Evolutionary conservation across 2,797 vertebrate genomes (phyloP).

Genomic region (Paguma larvata): DNA sequence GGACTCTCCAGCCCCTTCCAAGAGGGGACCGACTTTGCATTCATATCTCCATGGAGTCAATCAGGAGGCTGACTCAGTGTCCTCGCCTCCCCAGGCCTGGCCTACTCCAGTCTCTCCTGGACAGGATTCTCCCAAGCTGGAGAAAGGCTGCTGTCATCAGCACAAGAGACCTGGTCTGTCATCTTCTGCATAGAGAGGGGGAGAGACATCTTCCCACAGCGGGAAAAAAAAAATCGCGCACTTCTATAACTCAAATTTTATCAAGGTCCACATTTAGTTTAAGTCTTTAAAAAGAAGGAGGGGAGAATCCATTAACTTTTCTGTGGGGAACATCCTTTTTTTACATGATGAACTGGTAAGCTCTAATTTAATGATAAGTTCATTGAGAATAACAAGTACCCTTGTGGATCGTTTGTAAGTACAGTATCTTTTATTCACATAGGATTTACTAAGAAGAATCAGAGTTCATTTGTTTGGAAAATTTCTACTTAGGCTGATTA

Average conservation of each 20-base stretch:
- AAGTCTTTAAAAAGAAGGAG: conserved; percentile 6
- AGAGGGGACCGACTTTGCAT: background rate
- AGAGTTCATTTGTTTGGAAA: conserved; percentile 45
- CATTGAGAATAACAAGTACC: background rate
- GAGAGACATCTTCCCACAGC: background rate
- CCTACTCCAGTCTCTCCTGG: background rate
- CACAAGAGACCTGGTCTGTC: background rate
- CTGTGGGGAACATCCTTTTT: conserved; percentile 11
- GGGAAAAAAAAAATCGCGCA: background rate
- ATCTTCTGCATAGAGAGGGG: background rate
- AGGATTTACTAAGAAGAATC: conserved; percentile 58
- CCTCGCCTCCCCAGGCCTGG: background rate
- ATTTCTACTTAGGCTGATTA: conserved; percentile 40
- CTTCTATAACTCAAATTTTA: conserved; percentile 21
- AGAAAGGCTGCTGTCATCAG: background rate
- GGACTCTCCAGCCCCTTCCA: background rate
- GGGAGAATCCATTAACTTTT: conserved; percentile 28
- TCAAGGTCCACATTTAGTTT: conserved; percentile 28
- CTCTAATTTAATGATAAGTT: conserved; percentile 46
- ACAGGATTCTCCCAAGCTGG: background rate
- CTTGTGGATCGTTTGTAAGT: conserved; percentile 32
- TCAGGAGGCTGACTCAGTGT: background rate
- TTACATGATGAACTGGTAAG: conserved; percentile 4
- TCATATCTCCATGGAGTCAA: background rate
- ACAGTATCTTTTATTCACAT: conserved; percentile 39